Evolutionary conservation across 37 sponge, comb jelly and placozoan genomes (phyloP).

Genomic region (Tethya wilhelma): DNA sequence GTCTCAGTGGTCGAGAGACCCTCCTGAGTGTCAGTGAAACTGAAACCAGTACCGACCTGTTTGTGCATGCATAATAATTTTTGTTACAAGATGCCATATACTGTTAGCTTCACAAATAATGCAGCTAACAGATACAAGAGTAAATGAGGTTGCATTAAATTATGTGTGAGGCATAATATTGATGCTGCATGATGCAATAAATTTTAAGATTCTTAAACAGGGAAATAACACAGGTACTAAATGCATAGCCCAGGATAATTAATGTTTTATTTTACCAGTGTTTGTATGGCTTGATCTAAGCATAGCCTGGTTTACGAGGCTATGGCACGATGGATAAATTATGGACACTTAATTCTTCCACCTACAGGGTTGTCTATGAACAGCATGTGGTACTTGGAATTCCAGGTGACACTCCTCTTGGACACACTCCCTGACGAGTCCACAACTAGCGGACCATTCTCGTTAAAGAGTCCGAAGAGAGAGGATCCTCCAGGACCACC

Average conservation of each 20-base stretch:
- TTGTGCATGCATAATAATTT: too few relatives aligned
- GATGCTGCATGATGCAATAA: background rate
- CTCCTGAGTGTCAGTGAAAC: conserved; percentile 60
- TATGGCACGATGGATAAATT: too few relatives aligned
- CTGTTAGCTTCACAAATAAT: too few relatives aligned
- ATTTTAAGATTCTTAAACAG: too few relatives aligned
- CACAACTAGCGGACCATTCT: conserved; percentile 83
- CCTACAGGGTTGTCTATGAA: conserved; percentile 93
- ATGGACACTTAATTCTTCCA: too few relatives aligned
- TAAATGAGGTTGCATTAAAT: background rate
- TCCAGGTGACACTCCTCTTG: conserved; percentile 70
- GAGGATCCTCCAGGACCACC: conserved; percentile 95
- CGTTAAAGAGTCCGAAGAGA: conserved; percentile 85
- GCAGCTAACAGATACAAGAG: conserved; percentile 8
- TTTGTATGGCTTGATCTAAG: too few relatives aligned
- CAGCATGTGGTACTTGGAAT: conserved; percentile 71
- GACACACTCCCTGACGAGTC: conserved; percentile 48
- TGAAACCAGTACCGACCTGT: conserved; percentile 91
- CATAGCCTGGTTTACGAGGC: too few relatives aligned
- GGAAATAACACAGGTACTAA: too few relatives aligned
- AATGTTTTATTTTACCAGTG: too few relatives aligned
- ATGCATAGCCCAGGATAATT: too few relatives aligned
- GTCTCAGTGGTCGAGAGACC: conserved; percentile 81
- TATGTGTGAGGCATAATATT: background rate
- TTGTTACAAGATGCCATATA: too few relatives aligned